These are phyloP conservation scores for Cyrtodaria siliqua DNA, from an alignment of 2,888 invertebrate species.

Conservation along the genomic window DNA sequence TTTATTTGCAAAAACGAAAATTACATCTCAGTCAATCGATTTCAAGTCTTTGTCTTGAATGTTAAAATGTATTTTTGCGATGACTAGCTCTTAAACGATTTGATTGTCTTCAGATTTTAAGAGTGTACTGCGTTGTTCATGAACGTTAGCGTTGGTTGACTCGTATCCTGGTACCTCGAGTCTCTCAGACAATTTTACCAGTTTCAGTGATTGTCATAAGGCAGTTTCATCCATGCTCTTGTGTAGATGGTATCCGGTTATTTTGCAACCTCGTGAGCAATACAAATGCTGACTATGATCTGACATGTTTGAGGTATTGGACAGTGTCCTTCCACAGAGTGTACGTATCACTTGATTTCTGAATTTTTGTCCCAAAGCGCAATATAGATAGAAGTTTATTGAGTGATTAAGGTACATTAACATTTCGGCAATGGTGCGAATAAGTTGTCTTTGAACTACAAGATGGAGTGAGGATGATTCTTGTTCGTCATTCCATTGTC, in stretches of 20 bases:
- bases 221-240: conserved; percentile 46
- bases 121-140: too few species aligned
- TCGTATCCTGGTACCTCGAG: too few species aligned
- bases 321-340: conserved; percentile 64
- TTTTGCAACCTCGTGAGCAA: conserved; percentile 65
- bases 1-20: too few species aligned
- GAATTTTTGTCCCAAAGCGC: conserved; percentile 79
- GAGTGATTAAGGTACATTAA: conserved; percentile 84
- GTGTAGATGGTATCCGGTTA: conserved; percentile 47
- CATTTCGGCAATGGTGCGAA: conserved; percentile 78
- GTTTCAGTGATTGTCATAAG: conserved; percentile 12
- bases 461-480: conserved; percentile 37
- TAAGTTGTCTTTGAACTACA: conserved; percentile 64
- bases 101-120: too few species aligned
- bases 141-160: too few species aligned
- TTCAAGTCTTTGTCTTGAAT: too few species aligned
- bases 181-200: too few species aligned
- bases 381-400: conserved; percentile 82
- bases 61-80: too few species aligned
- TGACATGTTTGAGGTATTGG: conserved; percentile 58
- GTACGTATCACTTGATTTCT: conserved; percentile 72
- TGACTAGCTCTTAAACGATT: too few species aligned
- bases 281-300: conserved; percentile 78
- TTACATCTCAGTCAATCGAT: too few species aligned
- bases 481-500: conserved; percentile 60